Evolutionary conservation across 2,113 vertebrate species (phyloP).

Genomic region (Xenopus borealis): DNA sequence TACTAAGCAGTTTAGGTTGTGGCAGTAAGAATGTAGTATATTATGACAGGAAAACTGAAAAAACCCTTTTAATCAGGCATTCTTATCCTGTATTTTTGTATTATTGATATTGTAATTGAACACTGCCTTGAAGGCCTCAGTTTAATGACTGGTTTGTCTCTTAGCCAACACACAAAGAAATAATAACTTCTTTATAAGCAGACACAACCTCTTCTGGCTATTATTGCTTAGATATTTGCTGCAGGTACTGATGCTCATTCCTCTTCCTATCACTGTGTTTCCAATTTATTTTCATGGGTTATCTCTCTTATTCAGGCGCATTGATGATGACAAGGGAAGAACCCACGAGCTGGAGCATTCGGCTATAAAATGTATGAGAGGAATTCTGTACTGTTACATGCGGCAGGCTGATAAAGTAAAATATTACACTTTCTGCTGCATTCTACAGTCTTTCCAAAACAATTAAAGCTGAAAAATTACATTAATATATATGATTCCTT

Average conservation of each 20-base stretch:
- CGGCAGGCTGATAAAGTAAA: conserved; percentile 92
- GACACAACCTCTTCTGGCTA: neutral
- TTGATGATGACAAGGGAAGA: conserved; percentile 92
- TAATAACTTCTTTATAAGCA: neutral
- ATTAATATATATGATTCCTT: neutral
- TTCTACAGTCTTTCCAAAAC: neutral
- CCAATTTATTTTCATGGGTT: conserved; percentile 57
- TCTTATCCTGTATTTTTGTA: too few species aligned
- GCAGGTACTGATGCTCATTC: neutral
- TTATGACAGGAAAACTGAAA: too few species aligned
- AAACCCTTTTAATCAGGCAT: too few species aligned
- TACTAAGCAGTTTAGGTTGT: too few species aligned
- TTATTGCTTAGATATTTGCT: neutral
- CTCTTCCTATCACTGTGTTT: neutral
- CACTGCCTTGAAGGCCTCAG: too few species aligned
- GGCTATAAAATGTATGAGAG: conserved; percentile 95
- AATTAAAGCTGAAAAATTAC: neutral
- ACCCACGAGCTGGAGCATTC: conserved; percentile 96
- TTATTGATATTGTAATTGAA: too few species aligned
- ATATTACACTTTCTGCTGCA: neutral
- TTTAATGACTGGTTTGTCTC: too few species aligned
- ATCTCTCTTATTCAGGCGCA: conserved; percentile 74
- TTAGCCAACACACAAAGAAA: too few species aligned
- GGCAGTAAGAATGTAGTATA: too few species aligned
- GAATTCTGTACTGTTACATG: conserved; percentile 98